phyloP scores from a whole-genome alignment of 92 coral and sea anemone genomes.

The Scolanthus callimorphus region DNA sequence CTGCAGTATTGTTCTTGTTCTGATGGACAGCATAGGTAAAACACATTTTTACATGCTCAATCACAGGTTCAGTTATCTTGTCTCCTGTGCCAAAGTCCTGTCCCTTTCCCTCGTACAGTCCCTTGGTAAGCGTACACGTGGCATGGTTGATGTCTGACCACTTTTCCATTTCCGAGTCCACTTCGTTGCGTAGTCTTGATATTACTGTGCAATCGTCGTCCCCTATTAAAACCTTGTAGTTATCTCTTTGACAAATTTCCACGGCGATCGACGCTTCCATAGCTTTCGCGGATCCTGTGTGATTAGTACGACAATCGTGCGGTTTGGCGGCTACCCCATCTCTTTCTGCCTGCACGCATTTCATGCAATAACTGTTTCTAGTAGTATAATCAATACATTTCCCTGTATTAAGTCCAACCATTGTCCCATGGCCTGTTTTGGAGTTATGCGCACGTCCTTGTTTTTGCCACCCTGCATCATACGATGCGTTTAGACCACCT shows the following conservation, averaged over 20 bases:
- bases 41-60: not conserved
- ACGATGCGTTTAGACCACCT: slow-evolving; percentile 1
- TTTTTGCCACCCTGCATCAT: slow-evolving; percentile 8
- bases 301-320: not conserved
- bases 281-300: not conserved
- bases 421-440: slow-evolving; percentile 11
- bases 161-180: slow-evolving; percentile 3
- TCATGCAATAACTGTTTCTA: slow-evolving; percentile 2
- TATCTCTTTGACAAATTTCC: not conserved
- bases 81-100: not conserved
- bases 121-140: not conserved
- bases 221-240: slow-evolving; percentile 1
- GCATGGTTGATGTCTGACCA: slow-evolving; percentile 17
- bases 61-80: not conserved
- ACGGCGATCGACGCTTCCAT: not conserved
- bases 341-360: not conserved
- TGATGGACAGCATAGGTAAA: slow-evolving; percentile 1
- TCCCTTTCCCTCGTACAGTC: not conserved
- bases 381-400: slow-evolving; percentile 10
- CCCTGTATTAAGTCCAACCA: slow-evolving; percentile 7
- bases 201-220: not conserved
- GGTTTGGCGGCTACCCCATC: not conserved
- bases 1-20: not conserved
- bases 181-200: not conserved
- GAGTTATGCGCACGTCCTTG: slow-evolving; percentile 8